Base-by-base conservation (phyloP, 2,113 vertebrate species). In the Aptenodytes forsteri region DNA sequence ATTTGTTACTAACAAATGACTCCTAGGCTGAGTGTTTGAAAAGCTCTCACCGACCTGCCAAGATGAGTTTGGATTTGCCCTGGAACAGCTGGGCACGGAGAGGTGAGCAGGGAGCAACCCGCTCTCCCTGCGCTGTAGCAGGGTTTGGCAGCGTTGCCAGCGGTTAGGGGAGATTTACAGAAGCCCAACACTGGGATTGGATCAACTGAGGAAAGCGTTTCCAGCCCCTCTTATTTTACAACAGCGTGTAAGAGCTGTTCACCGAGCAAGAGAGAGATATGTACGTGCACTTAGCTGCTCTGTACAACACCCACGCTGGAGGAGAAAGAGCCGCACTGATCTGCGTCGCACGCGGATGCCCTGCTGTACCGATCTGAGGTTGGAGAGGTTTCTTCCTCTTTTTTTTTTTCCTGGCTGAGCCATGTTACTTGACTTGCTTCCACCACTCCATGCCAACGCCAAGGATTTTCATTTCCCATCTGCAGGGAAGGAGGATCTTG, bases 1-100 rank as follows among this genome's bases (percentile, higher is more conserved):
- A 78, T 94, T 96, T 94, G 94, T 94, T 95, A 66, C 88, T 93
- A 97, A 94, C 96, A 97, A 95, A 97, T 72, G 88, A 96, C 80
- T 97, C 91, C 64, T 56, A 91, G 93, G 92, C 95, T 8, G 83
- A 89, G 83, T 69, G 91, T 87, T 94, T 90, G 89, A 91, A 97
- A 93, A 96, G 95, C 97, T 92, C 97, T 94, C 85, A 54, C 80
- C 61, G 13, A 92, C 38, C 93, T 97, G 87, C 95, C 97, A 95
- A 88, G 83, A 93, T 75, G 77, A 90, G 77, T 81, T 77, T 93
- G 94, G 90, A 90, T 97, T 77, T 93, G 90, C 76, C 94, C 94
- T 83, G 85, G 84, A 94, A 94, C 96, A 97, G 96, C 97, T 94
- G 94, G 94, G 90, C 89, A 81, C 0, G 0, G 89, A 12, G 2